Evolutionary conservation across 1,140 invertebrate genomes (phyloP).

Genomic region (Panagrolaimus sp.): DNA sequence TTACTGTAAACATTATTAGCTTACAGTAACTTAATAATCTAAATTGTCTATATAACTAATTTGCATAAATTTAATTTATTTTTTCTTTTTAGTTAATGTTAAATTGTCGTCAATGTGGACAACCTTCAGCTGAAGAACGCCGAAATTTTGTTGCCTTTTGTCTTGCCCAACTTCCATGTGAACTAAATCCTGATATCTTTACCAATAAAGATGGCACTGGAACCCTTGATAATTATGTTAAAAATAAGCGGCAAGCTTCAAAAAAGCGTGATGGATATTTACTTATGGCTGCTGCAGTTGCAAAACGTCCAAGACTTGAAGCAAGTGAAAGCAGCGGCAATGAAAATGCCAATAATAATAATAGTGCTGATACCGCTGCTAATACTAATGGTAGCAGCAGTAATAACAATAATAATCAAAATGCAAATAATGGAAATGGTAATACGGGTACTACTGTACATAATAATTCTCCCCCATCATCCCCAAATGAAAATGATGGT

Average conservation of each 20-base stretch:
- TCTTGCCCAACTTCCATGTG: conserved; percentile 1
- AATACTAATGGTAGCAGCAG: too few relatives aligned
- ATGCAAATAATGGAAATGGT: too few relatives aligned
- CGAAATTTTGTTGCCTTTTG: background rate
- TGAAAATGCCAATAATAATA: too few relatives aligned
- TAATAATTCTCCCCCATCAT: background rate
- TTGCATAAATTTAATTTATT: too few relatives aligned
- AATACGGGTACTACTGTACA: too few relatives aligned
- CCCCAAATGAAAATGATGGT: background rate
- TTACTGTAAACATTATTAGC: too few relatives aligned
- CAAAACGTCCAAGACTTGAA: background rate
- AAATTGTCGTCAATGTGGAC: background rate
- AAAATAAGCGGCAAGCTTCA: conserved; percentile 13
- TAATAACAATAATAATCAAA: too few relatives aligned
- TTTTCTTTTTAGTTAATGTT: background rate
- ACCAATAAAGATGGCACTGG: conserved; percentile 15
- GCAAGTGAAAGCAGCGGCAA: background rate
- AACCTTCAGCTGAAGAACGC: background rate
- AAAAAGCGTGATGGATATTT: conserved; percentile 6
- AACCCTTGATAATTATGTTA: conserved; percentile 7
- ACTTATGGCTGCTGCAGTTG: background rate
- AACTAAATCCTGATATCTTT: conserved; percentile 11
- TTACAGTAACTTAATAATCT: too few relatives aligned
- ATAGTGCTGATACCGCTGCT: too few relatives aligned
- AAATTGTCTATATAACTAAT: too few relatives aligned